Conservation (phyloP, 2,888 invertebrate species). For the Sinotaia quadrata region DNA sequence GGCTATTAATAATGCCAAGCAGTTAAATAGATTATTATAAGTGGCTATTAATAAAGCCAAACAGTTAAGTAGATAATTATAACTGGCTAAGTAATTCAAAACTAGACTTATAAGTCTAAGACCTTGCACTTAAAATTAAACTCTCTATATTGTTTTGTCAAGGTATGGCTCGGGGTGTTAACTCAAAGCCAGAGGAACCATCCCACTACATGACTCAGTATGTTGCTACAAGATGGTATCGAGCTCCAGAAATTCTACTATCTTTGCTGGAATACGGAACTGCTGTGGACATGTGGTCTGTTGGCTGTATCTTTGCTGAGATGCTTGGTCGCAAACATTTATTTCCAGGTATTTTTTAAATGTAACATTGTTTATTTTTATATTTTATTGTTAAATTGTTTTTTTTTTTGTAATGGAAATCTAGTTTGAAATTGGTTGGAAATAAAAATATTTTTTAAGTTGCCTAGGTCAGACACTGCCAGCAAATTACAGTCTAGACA, state of each 20-base stretch:
- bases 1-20: too few species aligned
- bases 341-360: conserved; percentile 73
- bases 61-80: too few species aligned
- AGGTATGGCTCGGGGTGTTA: conserved; percentile 71
- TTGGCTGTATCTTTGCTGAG: conserved; percentile 75
- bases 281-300: conserved; percentile 74
- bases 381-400: not conserved
- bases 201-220: conserved; percentile 72
- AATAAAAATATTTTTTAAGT: too few species aligned
- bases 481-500: too few species aligned
- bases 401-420: not conserved
- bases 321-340: conserved; percentile 74
- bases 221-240: conserved; percentile 73
- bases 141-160: too few species aligned
- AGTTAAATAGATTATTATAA: too few species aligned
- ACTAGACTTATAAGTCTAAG: too few species aligned
- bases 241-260: conserved; percentile 74
- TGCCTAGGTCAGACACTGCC: too few species aligned
- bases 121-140: too few species aligned
- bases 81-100: too few species aligned
- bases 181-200: conserved; percentile 54
- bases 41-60: too few species aligned
- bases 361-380: not conserved
- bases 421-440: not conserved
- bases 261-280: conserved; percentile 71